Evolutionary conservation across 2,113 vertebrate genomes (phyloP).

Genomic region (Oryzias melastigma): DNA sequence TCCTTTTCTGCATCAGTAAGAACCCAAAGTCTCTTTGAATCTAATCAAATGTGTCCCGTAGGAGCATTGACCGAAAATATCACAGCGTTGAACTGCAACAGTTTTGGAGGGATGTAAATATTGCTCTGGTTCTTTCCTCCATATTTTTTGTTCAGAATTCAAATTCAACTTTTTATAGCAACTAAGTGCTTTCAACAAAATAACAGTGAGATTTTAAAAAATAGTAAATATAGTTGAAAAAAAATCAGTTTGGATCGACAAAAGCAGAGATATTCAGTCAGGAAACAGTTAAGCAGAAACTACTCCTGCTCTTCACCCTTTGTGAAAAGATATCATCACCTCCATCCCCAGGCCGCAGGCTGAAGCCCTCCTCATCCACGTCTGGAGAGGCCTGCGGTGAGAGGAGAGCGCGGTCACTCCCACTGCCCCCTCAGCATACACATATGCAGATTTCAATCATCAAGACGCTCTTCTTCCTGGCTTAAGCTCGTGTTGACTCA

Average conservation of each 20-base stretch:
- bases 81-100: no score
- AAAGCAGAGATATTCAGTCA: slow-evolving; percentile 30
- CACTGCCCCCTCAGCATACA: background rate
- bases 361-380: slow-evolving; percentile 96
- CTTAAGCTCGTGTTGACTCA: slow-evolving; percentile 40
- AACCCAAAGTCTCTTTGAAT: no score
- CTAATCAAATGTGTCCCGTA: no score
- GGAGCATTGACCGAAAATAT: no score
- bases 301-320: slow-evolving; percentile 4
- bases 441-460: slow-evolving; percentile 32
- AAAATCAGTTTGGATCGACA: background rate
- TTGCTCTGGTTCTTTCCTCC: background rate
- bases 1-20: no score
- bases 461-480: slow-evolving; percentile 26
- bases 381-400: slow-evolving; percentile 88
- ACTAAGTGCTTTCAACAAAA: no score
- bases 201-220: no score
- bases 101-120: no score
- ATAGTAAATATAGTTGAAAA: no score
- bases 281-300: slow-evolving; percentile 41
- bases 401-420: slow-evolving; percentile 6
- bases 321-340: slow-evolving; percentile 91
- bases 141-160: background rate
- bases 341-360: slow-evolving; percentile 89
- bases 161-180: no score